Evolutionary conservation across 2,888 invertebrate species (phyloP).

Genomic region (Geotrupes spiniger): DNA sequence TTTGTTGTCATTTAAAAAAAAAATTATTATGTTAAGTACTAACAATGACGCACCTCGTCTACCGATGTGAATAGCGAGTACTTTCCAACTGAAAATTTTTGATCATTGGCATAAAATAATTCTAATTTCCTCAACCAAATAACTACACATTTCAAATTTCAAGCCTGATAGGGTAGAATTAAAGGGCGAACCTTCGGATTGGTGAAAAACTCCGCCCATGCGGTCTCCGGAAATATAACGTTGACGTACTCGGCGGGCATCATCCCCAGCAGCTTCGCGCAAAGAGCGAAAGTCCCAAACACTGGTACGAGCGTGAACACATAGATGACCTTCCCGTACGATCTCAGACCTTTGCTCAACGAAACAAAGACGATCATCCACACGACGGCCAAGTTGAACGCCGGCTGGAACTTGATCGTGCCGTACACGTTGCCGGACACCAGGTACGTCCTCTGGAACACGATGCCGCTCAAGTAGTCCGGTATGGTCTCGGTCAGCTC

Average conservation of each 20-base stretch:
- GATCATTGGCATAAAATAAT: too few relatives aligned
- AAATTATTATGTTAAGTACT: not conserved
- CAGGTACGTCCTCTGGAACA: slow-evolving; percentile 64
- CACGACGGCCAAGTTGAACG: slow-evolving; percentile 84
- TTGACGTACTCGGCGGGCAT: slow-evolving; percentile 65
- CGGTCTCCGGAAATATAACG: slow-evolving; percentile 74
- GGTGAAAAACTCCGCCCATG: slow-evolving; percentile 81
- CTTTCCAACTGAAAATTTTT: too few relatives aligned
- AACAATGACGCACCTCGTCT: not conserved
- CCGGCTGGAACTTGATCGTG: slow-evolving; percentile 79
- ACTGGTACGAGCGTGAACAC: slow-evolving; percentile 77
- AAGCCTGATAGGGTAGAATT: too few relatives aligned
- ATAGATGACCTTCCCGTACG: slow-evolving; percentile 81
- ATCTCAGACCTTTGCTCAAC: slow-evolving; percentile 81
- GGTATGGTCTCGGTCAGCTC: slow-evolving; percentile 75
- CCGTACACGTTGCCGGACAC: slow-evolving; percentile 53
- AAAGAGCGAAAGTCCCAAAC: slow-evolving; percentile 69
- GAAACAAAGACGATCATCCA: slow-evolving; percentile 89
- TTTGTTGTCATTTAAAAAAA: too few relatives aligned
- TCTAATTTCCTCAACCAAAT: too few relatives aligned
- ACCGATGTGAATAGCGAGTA: too few relatives aligned
- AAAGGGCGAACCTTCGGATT: slow-evolving; percentile 65
- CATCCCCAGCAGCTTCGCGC: slow-evolving; percentile 71
- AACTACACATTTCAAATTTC: too few relatives aligned
- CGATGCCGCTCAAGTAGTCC: slow-evolving; percentile 81